Evolutionary conservation across 2,113 vertebrate genomes (phyloP).

Genomic region (Reinhardtius hippoglossoides): DNA sequence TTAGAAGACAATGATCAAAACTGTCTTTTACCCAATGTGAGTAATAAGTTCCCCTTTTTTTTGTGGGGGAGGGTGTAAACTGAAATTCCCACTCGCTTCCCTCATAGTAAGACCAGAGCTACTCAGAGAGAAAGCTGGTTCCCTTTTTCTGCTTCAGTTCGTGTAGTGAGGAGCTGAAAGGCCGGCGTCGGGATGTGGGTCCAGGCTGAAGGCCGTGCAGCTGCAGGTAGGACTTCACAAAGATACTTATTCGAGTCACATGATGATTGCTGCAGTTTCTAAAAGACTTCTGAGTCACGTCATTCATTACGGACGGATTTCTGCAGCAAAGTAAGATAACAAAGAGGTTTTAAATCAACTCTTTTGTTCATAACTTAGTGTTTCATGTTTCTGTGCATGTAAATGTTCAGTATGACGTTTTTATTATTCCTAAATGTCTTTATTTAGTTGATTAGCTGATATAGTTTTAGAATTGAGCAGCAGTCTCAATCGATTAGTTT

Average conservation of each 20-base stretch:
- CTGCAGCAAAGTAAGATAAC: no score
- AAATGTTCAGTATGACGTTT: no score
- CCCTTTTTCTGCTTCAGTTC: background rate
- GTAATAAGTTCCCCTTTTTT: slow-evolving; percentile 44
- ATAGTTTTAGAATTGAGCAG: no score
- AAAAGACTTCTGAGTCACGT: background rate
- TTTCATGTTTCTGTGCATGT: no score
- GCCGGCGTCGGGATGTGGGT: slow-evolving; percentile 60
- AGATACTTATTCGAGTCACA: background rate
- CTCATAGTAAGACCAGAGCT: slow-evolving; percentile 3
- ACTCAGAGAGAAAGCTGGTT: slow-evolving; percentile 2
- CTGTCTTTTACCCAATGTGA: background rate
- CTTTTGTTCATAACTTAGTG: no score
- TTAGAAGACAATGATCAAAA: background rate
- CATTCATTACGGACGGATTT: no score
- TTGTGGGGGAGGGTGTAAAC: slow-evolving; percentile 52
- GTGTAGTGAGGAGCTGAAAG: background rate
- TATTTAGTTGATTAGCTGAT: no score
- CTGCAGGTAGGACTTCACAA: slow-evolving; percentile 57
- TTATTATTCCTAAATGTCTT: no score
- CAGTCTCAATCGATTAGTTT: no score
- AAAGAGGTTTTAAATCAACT: no score
- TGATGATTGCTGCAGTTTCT: background rate
- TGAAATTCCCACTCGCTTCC: slow-evolving; percentile 30
- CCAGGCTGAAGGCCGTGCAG: slow-evolving; percentile 34